Conservation (phyloP, 1,140 invertebrate genomes). For the Drusus annulatus region DNA sequence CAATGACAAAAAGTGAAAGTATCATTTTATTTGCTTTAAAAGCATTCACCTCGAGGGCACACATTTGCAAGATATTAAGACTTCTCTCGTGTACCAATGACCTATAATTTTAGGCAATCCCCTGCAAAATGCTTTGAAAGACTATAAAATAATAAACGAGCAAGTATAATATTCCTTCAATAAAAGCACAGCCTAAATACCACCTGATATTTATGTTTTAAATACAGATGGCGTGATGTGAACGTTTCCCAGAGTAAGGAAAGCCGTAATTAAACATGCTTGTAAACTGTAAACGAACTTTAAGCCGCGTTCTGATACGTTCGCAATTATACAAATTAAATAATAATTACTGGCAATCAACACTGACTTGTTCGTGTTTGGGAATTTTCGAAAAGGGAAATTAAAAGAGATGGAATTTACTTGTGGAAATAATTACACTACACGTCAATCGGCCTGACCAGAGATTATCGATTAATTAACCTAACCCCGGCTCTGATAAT, state of each 20-base stretch:
- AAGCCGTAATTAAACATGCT: slow-evolving; percentile 34
- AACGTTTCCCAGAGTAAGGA: slow-evolving; percentile 22
- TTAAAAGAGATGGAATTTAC: slow-evolving; percentile 42
- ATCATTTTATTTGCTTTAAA: too few species aligned
- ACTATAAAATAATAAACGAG: background rate
- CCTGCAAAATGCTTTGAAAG: too few species aligned
- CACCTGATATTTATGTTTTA: slow-evolving; percentile 3
- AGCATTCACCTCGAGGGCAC: too few species aligned
- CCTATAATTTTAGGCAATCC: too few species aligned
- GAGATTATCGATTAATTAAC: slow-evolving; percentile 42
- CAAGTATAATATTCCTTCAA: background rate
- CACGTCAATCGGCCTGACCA: slow-evolving; percentile 39
- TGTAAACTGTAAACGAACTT: slow-evolving; percentile 29
- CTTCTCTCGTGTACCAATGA: too few species aligned
- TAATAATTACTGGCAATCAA: slow-evolving; percentile 45
- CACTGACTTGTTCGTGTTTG: slow-evolving; percentile 33
- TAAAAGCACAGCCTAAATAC: too few species aligned
- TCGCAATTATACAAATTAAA: slow-evolving; percentile 44
- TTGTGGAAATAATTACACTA: slow-evolving; percentile 48
- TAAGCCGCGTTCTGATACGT: slow-evolving; percentile 31
- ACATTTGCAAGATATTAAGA: too few species aligned
- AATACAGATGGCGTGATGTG: slow-evolving; percentile 16
- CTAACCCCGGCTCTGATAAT: slow-evolving; percentile 21
- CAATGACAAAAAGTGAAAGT: too few species aligned
- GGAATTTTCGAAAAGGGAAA: slow-evolving; percentile 4